phyloP scores from a whole-genome alignment of 2,888 invertebrate species.

The Cheilosia vulpina region DNA sequence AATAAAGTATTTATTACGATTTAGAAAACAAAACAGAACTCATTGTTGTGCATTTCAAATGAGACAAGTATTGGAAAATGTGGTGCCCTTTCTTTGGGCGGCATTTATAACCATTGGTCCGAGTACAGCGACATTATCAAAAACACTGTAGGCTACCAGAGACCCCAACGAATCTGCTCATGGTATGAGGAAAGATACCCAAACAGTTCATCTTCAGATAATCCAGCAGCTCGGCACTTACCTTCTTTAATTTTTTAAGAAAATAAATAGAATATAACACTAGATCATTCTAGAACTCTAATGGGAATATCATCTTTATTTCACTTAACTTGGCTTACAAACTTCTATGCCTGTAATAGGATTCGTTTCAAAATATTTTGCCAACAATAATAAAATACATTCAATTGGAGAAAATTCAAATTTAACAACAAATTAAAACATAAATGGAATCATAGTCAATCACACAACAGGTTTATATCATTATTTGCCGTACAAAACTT shows the following conservation, averaged over 20 bases:
- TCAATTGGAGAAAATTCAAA: not conserved
- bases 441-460: slow-evolving; percentile 22
- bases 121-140: no score
- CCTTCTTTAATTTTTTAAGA: no score
- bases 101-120: no score
- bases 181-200: no score
- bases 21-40: not conserved
- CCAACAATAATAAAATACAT: slow-evolving; percentile 15
- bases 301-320: slow-evolving; percentile 36
- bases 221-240: no score
- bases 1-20: slow-evolving; percentile 72
- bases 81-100: no score
- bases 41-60: not conserved
- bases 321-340: slow-evolving; percentile 27
- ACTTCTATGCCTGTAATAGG: slow-evolving; percentile 18
- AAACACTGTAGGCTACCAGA: no score
- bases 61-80: no score
- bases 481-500: slow-evolving; percentile 23
- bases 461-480: slow-evolving; percentile 22
- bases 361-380: slow-evolving; percentile 46
- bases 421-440: slow-evolving; percentile 25
- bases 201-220: no score
- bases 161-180: no score
- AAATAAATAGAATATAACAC: not conserved
- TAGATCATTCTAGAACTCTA: not conserved